Evolutionary conservation across 2,797 vertebrate species (phyloP), one percentile per base, ranked within the genome.

Genomic region (Acrossocheilus fasciatus): DNA sequence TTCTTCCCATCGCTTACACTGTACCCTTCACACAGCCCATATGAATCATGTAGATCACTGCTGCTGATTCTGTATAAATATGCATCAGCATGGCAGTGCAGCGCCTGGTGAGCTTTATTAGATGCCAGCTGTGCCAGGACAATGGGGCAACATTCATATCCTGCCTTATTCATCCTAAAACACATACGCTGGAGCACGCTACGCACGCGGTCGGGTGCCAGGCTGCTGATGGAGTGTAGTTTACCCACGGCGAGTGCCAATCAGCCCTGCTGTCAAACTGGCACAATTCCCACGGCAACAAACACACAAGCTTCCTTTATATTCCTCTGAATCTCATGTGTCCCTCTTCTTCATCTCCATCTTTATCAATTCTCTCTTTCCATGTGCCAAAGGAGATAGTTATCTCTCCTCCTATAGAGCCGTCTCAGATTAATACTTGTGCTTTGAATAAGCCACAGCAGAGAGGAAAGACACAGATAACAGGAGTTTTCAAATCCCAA

Each of bases 121-220:
- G 82, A 88, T 81, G 84, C 84, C 89, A 88, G 88, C 89, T 89
- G 89, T 90, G 87, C 81, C 86, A 87, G 64, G 86, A 87, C 85
- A 89, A 85, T 75, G 74, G 82, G 34, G 74, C 82, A 85, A 75
- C 68, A 83, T 83, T 89, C 86, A 87, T 88, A 89, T 88, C 86
- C 86, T 85, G 88, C 78, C 86, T 54, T 82, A 82, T 87, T 82
- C 83, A 82, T 75, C 54, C 47, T 72, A 34, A 82, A 77, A 75
- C 75, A 76, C 81, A 57, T 72, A 73, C 57, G 73, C 39, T 26
- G 26, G 70, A 30, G 43, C 1, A 7, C 15, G 47, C 34, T 80
- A 34, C 83, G 69, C 69, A 85, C 68, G 69, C 74, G 26, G 69
- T 77, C 43, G 47, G 45, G 76, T 84, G 80, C 80, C 73, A 30